A percentile compares a stretch with the other conserved stretches of the same genome.
Conservation (phyloP, 2,888 invertebrate species). For the Agapostemon virescens region DNA sequence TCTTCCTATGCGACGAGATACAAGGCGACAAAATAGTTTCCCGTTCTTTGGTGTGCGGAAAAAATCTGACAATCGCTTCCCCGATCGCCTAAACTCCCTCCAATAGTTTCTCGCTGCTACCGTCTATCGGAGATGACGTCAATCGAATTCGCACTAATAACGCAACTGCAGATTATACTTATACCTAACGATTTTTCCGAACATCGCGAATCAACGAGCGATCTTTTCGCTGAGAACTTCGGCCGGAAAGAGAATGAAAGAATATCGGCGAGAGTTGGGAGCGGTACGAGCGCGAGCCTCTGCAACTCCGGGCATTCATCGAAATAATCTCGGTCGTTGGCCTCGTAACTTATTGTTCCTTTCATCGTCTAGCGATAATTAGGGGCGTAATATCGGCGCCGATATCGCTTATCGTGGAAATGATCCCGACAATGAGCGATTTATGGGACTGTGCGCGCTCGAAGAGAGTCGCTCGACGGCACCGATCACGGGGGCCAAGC, state of each 20-base stretch:
- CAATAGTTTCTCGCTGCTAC: too few species aligned
- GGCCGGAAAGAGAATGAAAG: neutral
- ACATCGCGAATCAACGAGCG: neutral
- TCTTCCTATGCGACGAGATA: too few species aligned
- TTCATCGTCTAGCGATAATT: neutral
- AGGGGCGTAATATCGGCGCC: constrained; percentile 6
- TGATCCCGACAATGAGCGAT: constrained; percentile 35
- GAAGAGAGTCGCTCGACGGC: neutral
- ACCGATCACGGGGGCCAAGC: constrained; percentile 7
- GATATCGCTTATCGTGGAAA: constrained; percentile 33
- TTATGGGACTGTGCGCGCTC: constrained; percentile 25
- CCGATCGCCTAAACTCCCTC: too few species aligned
- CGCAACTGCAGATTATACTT: too few species aligned
- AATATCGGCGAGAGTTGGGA: neutral
- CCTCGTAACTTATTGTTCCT: neutral
- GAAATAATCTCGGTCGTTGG: constrained; percentile 4
- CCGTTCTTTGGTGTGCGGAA: too few species aligned
- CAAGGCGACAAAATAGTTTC: too few species aligned
- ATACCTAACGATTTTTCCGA: too few species aligned
- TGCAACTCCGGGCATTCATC: neutral
- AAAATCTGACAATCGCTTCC: too few species aligned
- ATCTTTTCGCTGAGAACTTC: neutral
- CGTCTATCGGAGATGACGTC: too few species aligned
- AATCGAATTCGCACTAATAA: too few species aligned
- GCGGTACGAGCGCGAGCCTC: neutral